Conservation (phyloP, 2,888 invertebrate species). For the Digitonthophagus gazella region DNA sequence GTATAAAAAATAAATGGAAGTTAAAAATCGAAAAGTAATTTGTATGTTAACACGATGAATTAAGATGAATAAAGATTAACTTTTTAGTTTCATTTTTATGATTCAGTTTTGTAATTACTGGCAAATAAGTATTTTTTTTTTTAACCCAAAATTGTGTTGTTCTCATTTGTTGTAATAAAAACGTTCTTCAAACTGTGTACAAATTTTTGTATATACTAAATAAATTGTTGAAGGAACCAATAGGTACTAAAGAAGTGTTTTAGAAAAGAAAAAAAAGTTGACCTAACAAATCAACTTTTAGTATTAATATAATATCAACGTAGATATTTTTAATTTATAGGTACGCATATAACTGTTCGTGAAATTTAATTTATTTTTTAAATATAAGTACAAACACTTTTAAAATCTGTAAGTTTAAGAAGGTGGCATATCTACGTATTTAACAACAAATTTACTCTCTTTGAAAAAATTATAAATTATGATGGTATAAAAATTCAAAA, state of each 20-base stretch:
- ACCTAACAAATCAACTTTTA: too few species aligned
- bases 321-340: too few species aligned
- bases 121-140: not conserved
- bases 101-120: not conserved
- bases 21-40: not conserved
- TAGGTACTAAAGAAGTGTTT: not conserved
- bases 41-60: not conserved
- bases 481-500: too few species aligned
- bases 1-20: not conserved
- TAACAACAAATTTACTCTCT: too few species aligned
- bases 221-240: not conserved
- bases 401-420: too few species aligned
- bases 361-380: too few species aligned
- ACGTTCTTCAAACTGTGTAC: slow-evolving; percentile 8
- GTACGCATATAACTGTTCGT: too few species aligned
- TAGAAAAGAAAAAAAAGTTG: not conserved
- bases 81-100: not conserved
- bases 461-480: too few species aligned
- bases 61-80: not conserved
- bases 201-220: slow-evolving; percentile 14
- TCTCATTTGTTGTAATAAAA: not conserved
- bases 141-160: not conserved
- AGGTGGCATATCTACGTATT: too few species aligned
- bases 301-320: too few species aligned
- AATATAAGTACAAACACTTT: too few species aligned